Base-by-base conservation (phyloP, 2,888 invertebrate species). In the Apoda limacodes region DNA sequence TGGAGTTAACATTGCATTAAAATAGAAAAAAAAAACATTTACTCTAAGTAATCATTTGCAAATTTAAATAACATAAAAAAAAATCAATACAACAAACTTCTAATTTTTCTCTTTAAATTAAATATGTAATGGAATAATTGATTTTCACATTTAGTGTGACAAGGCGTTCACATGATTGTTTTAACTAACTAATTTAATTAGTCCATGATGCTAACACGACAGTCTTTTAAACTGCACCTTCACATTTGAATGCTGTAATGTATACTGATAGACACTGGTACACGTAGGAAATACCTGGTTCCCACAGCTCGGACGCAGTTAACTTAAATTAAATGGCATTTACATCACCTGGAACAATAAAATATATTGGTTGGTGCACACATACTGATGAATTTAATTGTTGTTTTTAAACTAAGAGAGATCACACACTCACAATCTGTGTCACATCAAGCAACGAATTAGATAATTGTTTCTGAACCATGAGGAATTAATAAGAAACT, bases 261-360 rank as follows among this genome's bases (percentile, higher is more conserved):
- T 17, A 17, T 6, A 6, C 5, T 7, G 17, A 17, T 7, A 17
- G 5, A 17, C 17, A 70, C 70, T 65, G 64, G 64, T 60, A 60
- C 62, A 60, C 68, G 51, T 54, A 7, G 54, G 48, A 50, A 48
- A 52, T 58, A 55, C 51, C 51, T 55, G 58, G 51, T 54, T 60
- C 63, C 62, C 58, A 63, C 69, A 55, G 60, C 67, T 55, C 68
- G 66, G 64, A 59, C 70, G 61, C 61, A 53, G 62, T 63, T 65
- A 72, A 67, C 72, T 75, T 74, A 78, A 64, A 63, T 68, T 75
- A 80, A 72, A 78, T 80, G 78, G 78, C 78, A 80, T 66, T 58
- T 62, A 72, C 68, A 65, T 69, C 74, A 76, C 67, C 78, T 78
- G 72, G 30, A 76, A n/a, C n/a, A 62, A 9, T 9, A 9, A 28